These are phyloP conservation scores for Misgurnus anguillicaudatus DNA, from an alignment of 2,113 vertebrate species.

Conservation along the genomic window DNA sequence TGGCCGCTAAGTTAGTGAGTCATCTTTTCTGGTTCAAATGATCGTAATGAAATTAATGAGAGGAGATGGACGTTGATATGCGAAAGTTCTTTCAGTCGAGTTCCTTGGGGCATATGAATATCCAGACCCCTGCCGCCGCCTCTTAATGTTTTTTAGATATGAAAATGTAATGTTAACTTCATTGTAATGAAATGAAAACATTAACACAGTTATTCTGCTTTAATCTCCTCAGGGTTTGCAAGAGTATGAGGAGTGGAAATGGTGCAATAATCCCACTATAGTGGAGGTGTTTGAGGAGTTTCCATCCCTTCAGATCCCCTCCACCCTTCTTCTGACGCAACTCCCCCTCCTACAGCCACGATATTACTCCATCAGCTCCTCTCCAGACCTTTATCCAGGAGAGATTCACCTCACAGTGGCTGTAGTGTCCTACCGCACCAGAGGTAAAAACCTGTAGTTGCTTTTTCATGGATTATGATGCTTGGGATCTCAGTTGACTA, in stretches of 20 bases:
- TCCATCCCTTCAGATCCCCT: conserved; percentile 90
- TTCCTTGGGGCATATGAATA: background rate
- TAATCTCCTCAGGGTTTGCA: conserved; percentile 84
- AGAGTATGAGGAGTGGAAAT: conserved; percentile 98
- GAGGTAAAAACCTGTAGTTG: conserved; percentile 74
- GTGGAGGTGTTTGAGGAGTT: conserved; percentile 97
- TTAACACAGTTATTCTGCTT: background rate
- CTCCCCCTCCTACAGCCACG: conserved; percentile 92
- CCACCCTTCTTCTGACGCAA: conserved; percentile 92
- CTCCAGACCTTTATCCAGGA: conserved; percentile 84
- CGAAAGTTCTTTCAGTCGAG: conserved; percentile 1
- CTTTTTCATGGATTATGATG: too few relatives aligned
- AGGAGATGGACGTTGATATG: background rate
- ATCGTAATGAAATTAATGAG: conserved; percentile 34
- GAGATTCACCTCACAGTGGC: conserved; percentile 98
- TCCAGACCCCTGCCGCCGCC: background rate
- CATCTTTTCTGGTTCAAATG: conserved; percentile 62
- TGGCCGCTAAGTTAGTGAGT: conserved; percentile 68
- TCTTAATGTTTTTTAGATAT: background rate
- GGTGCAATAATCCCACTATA: conserved; percentile 92
- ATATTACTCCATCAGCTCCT: conserved; percentile 99
- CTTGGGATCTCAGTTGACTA: too few relatives aligned
- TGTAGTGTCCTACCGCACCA: conserved; percentile 88
- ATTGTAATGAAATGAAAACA: too few relatives aligned
- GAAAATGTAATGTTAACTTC: too few relatives aligned